Base-by-base conservation (phyloP, 2,797 vertebrate genomes). In the Oreonectes daqikongensis region DNA sequence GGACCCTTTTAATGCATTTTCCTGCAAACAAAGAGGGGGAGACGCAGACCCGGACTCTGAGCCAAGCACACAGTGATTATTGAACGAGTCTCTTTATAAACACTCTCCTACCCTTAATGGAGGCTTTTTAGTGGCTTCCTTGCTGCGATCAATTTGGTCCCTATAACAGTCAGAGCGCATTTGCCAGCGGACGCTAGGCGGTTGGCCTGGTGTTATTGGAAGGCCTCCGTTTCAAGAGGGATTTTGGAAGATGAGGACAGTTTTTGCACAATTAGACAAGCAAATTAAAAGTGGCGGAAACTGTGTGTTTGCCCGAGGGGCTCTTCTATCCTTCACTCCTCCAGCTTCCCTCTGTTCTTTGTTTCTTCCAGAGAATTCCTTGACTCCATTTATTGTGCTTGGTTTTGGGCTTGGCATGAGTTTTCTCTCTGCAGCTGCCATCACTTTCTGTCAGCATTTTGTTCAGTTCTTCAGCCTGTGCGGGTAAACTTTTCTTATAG, bases 241-340 rank as follows among this genome's bases (percentile, higher is more conserved):
- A 82, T 81, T 87, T 85, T 83, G 65, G 28, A 85, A 85, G 77
- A 84, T 79, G 48, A 82, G 86, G 81, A 81, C 87, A 83, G 89
- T 88, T 89, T 92, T 92, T 88, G 88, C 84, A 87, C 89, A 90
- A 92, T 92, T 90, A 92, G 87, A 83, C 87, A 86, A 90, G 86
- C 85, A 89, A 93, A 92, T 92, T 85, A 87, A 90, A 90, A 90
- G 78, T 88, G 89, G 87, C 89, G 85, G 88, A 88, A 89, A 87
- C 85, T 86, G 86, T 86, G 85, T 78, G 86, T 76, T 72, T 84
- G 81, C 85, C 89, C 86, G 69, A 80, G 84, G 86, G 90, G 84
- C 73, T 81, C 79, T 80, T 86, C 87, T 79, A 80, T 75, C 78
- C 77, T 74, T 78, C 18, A 72, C 64, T 68, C 28, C 53, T 30